Evolutionary conservation across 2,113 vertebrate species (phyloP).

Genomic region (Mustelus asterias): DNA sequence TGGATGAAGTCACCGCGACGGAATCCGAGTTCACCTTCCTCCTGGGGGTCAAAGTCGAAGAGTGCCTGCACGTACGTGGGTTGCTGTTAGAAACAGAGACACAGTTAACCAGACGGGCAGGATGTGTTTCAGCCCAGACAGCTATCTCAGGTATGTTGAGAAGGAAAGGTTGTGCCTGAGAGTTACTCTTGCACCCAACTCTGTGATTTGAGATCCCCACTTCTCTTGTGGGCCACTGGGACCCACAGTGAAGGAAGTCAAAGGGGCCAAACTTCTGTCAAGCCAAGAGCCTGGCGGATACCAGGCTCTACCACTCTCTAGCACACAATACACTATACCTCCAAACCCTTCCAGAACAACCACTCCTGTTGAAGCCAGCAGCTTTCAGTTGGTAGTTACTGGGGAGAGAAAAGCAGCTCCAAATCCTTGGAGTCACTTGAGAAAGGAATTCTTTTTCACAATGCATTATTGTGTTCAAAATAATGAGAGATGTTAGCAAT

Average conservation of each 20-base stretch:
- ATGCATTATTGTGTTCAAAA: not conserved
- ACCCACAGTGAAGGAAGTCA: not conserved
- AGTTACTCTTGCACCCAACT: not conserved
- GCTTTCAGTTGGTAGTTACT: not conserved
- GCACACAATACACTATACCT: not conserved
- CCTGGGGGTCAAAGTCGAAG: slow-evolving; percentile 97
- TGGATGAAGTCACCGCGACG: slow-evolving; percentile 96
- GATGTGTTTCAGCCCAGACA: not conserved
- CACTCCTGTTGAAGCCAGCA: not conserved
- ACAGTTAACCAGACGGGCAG: not conserved
- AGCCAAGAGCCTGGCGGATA: not conserved
- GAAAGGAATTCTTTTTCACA: not conserved
- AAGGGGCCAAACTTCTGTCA: not conserved
- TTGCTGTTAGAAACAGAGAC: slow-evolving; percentile 55
- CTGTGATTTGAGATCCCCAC: not conserved
- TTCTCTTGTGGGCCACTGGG: not conserved
- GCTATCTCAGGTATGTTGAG: not conserved
- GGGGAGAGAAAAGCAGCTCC: not conserved
- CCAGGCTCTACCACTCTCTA: not conserved
- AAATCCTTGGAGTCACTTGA: not conserved
- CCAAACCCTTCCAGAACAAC: not conserved
- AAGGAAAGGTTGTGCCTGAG: not conserved
- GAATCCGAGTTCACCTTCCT: slow-evolving; percentile 96
- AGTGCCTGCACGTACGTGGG: slow-evolving; percentile 92
- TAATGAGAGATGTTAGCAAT: not conserved